phyloP scores from a whole-genome alignment of 2,797 vertebrate genomes.

The Zenarchopterus dispar region DNA sequence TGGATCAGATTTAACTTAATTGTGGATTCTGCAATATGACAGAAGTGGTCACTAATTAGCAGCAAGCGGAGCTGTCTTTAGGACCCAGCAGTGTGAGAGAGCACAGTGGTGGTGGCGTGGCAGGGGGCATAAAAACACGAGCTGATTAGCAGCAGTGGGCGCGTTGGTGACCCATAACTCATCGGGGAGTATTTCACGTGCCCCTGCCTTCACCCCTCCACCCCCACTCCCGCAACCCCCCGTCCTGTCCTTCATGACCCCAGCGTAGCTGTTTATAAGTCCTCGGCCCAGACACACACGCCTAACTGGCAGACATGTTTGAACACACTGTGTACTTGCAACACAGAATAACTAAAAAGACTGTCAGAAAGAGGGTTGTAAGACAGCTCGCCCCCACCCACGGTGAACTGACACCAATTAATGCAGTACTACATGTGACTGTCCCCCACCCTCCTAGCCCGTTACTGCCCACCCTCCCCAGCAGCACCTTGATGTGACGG shows the following conservation, averaged over 20 bases:
- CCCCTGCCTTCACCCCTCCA: conserved; percentile 1
- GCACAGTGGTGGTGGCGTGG: not conserved
- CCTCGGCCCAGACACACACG: conserved; percentile 21
- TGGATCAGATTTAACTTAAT: no score
- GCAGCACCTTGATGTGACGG: conserved; percentile 50
- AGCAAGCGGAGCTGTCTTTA: not conserved
- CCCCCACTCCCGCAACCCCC: conserved; percentile 14
- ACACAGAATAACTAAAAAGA: conserved; percentile 75
- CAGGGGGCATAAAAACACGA: conserved; percentile 9
- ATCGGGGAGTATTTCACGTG: conserved; percentile 48
- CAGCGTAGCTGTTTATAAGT: conserved; percentile 28
- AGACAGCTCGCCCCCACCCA: conserved; percentile 25
- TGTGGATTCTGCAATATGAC: no score
- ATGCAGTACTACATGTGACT: conserved; percentile 63
- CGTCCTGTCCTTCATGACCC: conserved; percentile 40
- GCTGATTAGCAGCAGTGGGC: conserved; percentile 68
- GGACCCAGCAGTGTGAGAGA: conserved; percentile 8
- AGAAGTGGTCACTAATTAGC: no score
- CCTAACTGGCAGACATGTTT: conserved; percentile 11
- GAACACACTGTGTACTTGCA: conserved; percentile 42
- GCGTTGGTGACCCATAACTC: conserved; percentile 70
- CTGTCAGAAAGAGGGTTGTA: conserved; percentile 62
- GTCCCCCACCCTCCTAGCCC: not conserved
- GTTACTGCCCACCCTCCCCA: conserved; percentile 2
- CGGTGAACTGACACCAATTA: conserved; percentile 79